Conservation (phyloP, 2,113 vertebrate species). For the Lethenteron camtschaticum region DNA sequence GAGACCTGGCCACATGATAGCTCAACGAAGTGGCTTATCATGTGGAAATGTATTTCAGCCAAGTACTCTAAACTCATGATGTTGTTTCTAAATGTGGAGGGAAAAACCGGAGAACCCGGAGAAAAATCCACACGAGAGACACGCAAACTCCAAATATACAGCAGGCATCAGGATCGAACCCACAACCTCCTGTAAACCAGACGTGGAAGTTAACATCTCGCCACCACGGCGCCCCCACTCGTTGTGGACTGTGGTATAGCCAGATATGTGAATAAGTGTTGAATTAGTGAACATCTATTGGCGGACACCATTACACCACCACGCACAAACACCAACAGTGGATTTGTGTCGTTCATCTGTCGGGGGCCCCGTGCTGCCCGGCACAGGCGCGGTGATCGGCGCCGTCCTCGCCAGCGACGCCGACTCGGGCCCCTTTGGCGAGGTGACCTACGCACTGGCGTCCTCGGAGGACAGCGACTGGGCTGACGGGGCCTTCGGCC, state of each 20-base stretch:
- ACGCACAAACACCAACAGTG: not conserved
- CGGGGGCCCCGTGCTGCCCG: not conserved
- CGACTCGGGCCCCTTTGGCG: conserved; percentile 63
- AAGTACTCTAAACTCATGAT: too few species aligned
- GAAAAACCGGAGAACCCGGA: too few species aligned
- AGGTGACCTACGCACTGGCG: conserved; percentile 62
- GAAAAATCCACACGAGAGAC: too few species aligned
- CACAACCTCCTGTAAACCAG: too few species aligned
- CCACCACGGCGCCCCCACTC: not conserved
- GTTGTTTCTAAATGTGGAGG: too few species aligned
- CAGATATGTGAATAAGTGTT: not conserved
- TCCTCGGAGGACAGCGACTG: conserved; percentile 45
- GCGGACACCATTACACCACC: not conserved
- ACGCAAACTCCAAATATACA: too few species aligned
- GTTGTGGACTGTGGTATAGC: not conserved
- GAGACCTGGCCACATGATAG: too few species aligned
- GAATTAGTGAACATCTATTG: not conserved
- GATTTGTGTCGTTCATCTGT: not conserved
- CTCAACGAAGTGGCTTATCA: too few species aligned
- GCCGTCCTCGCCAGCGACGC: conserved; percentile 71
- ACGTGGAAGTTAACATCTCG: not conserved
- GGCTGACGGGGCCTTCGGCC: conserved; percentile 53
- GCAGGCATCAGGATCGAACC: too few species aligned
- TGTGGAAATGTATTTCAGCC: too few species aligned
- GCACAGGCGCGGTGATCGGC: conserved; percentile 67